Base-by-base conservation (phyloP, 2,113 vertebrate species). In the Cololabis saira region DNA sequence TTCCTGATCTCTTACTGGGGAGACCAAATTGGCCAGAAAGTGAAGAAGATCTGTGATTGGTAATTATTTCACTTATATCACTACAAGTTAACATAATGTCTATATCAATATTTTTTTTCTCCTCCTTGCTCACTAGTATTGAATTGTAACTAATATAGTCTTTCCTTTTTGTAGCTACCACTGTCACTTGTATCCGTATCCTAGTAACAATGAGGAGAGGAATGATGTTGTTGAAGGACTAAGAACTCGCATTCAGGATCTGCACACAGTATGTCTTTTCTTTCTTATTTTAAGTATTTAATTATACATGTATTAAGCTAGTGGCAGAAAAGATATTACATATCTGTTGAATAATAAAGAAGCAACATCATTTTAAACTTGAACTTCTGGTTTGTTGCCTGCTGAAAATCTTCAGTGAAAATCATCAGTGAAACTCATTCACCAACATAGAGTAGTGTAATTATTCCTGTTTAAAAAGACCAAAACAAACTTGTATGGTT, bases 41-140 rank as follows among this genome's bases (percentile, higher is more conserved):
- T 99, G 14, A 99, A 97, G 92, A 99, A 97, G 91, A 98, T 99
- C 48, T 98, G 97, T 76, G 97, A 99, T 48, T 99, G 97, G 97
- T 99, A 94, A 96, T 85, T 51, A 68, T 59, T 27, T 4, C 30
- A 42, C 30, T 21, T 4, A 4, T 15, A 19, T 19, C 19, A 11
- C 50, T 21, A 15, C 30, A 48, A 13, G 6, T 18, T 45, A 1
- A n/a, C 2, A 16, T n/a, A n/a, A n/a, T 17, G 1, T 56, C 57
- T 58, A 4, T 41, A 1, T 33, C 21, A 3, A 12, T 16, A 19
- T 7, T 33, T 2, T 17, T n/a, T 65, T 18, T 14, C 16, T 24
- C 14, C 15, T 18, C 11, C 17, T 40, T 8, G 4, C 3, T 3
- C n/a, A 15, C 0, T 3, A 37, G 48, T 18, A 5, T 13, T 59